These are phyloP conservation scores for Dinocampus coccinellae DNA, from an alignment of 2,888 invertebrate genomes.

Conservation along the genomic window DNA sequence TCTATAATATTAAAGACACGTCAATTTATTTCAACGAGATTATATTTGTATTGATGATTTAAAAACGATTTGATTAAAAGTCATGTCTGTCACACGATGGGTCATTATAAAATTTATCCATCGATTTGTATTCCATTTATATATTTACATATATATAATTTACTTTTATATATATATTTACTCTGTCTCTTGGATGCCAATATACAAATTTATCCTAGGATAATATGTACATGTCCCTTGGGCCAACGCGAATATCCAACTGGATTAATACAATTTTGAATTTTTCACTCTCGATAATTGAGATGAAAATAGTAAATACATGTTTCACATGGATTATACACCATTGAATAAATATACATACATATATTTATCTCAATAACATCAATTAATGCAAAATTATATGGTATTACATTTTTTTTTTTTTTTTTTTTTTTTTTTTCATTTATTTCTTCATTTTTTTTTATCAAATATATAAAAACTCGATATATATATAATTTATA, in stretches of 20 bases:
- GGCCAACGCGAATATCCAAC: neutral
- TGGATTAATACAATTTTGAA: slow-evolving; percentile 9
- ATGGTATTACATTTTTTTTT: no score
- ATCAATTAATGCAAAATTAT: neutral
- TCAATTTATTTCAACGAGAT: neutral
- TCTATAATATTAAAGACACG: neutral
- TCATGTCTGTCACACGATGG: neutral
- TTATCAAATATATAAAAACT: neutral
- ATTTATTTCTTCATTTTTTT: neutral
- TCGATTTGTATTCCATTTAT: neutral
- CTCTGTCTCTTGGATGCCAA: neutral
- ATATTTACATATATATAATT: neutral
- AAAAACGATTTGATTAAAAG: slow-evolving; percentile 25
- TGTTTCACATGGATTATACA: slow-evolving; percentile 2
- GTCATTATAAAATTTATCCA: slow-evolving; percentile 11
- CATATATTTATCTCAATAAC: neutral
- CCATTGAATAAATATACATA: neutral
- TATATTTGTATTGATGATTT: neutral
- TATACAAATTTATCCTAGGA: neutral
- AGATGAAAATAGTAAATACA: slow-evolving; percentile 24
- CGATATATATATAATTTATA: neutral
- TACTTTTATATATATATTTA: neutral
- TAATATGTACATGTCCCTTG: slow-evolving; percentile 10
- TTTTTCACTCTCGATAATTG: slow-evolving; percentile 26
- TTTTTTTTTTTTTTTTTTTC: no score